These are phyloP conservation scores for Aeoliscus strigatus DNA, from an alignment of 2,797 vertebrate genomes.

Conservation along the genomic window DNA sequence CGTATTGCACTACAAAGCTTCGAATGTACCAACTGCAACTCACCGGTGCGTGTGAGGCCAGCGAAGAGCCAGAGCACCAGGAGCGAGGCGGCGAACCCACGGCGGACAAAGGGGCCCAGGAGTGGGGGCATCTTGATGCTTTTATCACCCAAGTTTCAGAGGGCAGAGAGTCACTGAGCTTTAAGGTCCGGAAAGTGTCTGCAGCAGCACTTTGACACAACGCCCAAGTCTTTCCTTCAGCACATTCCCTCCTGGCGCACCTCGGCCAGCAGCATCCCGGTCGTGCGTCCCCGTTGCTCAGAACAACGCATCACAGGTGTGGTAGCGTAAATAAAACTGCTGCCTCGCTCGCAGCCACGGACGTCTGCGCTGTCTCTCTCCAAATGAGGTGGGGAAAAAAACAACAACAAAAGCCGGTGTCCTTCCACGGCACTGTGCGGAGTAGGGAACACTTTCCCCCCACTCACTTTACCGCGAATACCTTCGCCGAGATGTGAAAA, in stretches of 20 bases:
- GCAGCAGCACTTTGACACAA: slow-evolving; percentile 49
- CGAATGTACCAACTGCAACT: slow-evolving; percentile 44
- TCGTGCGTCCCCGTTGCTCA: slow-evolving; percentile 72
- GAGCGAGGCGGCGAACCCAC: slow-evolving; percentile 61
- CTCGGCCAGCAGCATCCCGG: slow-evolving; percentile 64
- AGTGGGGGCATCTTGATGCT: slow-evolving; percentile 67
- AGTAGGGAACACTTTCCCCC: slow-evolving; percentile 39
- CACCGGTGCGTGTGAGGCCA: slow-evolving; percentile 73
- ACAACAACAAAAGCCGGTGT: too few species aligned
- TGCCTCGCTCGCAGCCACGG: slow-evolving; percentile 25
- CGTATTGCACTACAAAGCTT: neutral
- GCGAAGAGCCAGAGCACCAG: slow-evolving; percentile 61
- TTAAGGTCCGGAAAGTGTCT: slow-evolving; percentile 52
- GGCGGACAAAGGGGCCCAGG: slow-evolving; percentile 75
- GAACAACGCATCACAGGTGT: slow-evolving; percentile 81
- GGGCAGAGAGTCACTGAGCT: slow-evolving; percentile 20
- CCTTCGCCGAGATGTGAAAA: slow-evolving; percentile 58
- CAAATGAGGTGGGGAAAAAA: too few species aligned
- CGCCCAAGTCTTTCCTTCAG: slow-evolving; percentile 63
- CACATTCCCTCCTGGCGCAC: slow-evolving; percentile 61
- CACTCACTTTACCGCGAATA: slow-evolving; percentile 40
- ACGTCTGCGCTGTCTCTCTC: slow-evolving; percentile 2
- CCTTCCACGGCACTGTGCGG: slow-evolving; percentile 30
- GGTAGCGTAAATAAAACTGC: slow-evolving; percentile 59
- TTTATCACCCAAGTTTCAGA: slow-evolving; percentile 61